These are phyloP conservation scores for Penaeus monodon DNA, from an alignment of 2,888 invertebrate species.

Conservation along the genomic window DNA sequence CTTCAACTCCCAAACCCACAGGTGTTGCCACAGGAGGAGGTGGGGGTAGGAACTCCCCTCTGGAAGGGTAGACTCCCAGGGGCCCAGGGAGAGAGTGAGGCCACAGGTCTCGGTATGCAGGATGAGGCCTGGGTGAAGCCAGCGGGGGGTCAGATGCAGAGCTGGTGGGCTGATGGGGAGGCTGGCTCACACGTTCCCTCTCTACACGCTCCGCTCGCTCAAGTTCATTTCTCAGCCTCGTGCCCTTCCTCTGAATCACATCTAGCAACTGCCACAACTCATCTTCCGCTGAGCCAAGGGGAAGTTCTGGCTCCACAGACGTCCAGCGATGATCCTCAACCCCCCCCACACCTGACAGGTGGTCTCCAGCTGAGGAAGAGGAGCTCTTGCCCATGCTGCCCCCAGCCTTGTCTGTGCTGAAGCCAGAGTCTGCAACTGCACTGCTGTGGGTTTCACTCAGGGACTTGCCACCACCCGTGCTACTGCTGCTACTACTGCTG, in stretches of 20 bases:
- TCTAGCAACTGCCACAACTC: conserved; percentile 88
- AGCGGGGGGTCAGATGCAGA: conserved; percentile 30
- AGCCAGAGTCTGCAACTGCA: conserved; percentile 79
- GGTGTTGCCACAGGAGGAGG: conserved; percentile 42
- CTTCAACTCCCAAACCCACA: conserved; percentile 40
- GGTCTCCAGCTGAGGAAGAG: conserved; percentile 59
- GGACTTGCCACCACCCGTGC: conserved; percentile 45
- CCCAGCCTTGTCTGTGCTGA: conserved; percentile 81
- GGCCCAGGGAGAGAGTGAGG: conserved; percentile 55
- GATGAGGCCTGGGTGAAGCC: conserved; percentile 27
- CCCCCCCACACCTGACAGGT: conserved; percentile 34
- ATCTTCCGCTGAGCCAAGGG: conserved; percentile 76
- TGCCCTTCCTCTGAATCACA: conserved; percentile 85
- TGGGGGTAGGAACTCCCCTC: conserved; percentile 28
- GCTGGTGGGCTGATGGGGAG: conserved; percentile 30
- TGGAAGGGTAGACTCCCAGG: conserved; percentile 23
- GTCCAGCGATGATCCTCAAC: conserved; percentile 48
- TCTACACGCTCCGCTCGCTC: conserved; percentile 51
- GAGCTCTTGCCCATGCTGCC: conserved; percentile 64
- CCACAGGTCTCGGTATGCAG: conserved; percentile 39
- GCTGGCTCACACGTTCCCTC: conserved; percentile 66
- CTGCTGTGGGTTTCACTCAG: conserved; percentile 51
- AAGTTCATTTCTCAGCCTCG: conserved; percentile 78
- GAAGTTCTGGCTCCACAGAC: conserved; percentile 48
- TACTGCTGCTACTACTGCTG: conserved; percentile 49